These are phyloP conservation scores for Mustelus asterias DNA, from an alignment of 2,113 vertebrate species.

Conservation along the genomic window DNA sequence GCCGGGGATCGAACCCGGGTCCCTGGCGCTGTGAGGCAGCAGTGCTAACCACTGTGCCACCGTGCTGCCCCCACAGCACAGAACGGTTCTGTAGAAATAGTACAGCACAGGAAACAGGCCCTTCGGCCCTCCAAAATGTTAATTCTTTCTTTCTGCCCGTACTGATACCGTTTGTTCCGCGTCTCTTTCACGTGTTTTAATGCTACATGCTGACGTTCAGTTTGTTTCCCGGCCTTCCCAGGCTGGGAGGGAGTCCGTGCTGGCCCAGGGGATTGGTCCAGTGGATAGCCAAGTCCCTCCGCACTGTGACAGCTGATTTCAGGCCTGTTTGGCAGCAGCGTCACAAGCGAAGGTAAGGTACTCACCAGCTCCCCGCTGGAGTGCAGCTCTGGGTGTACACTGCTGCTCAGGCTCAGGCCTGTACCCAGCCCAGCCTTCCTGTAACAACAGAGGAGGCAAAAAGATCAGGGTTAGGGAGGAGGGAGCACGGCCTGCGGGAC, in stretches of 20 bases:
- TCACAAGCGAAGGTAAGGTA: background rate
- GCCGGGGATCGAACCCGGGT: no score
- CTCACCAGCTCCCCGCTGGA: slow-evolving; percentile 64
- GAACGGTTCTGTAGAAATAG: no score
- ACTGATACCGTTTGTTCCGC: background rate
- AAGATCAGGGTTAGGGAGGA: background rate
- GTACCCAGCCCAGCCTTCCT: slow-evolving; percentile 70
- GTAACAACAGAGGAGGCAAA: background rate
- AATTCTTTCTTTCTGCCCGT: background rate
- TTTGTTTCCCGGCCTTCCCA: background rate
- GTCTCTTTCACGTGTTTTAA: background rate
- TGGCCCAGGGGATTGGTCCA: background rate
- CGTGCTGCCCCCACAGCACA: no score
- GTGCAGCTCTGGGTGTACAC: slow-evolving; percentile 62
- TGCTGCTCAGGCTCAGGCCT: slow-evolving; percentile 62
- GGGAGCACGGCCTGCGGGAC: background rate
- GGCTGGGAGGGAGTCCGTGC: background rate
- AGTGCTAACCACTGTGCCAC: no score
- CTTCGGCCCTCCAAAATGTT: no score
- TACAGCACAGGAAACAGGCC: no score
- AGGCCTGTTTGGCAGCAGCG: background rate
- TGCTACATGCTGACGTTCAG: no score
- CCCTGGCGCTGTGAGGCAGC: no score
- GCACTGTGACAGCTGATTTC: background rate
- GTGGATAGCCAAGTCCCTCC: background rate